Evolutionary conservation across 2,888 invertebrate species (phyloP), one percentile per base, ranked within the genome.

Genomic region (Anthophora plumipes): DNA sequence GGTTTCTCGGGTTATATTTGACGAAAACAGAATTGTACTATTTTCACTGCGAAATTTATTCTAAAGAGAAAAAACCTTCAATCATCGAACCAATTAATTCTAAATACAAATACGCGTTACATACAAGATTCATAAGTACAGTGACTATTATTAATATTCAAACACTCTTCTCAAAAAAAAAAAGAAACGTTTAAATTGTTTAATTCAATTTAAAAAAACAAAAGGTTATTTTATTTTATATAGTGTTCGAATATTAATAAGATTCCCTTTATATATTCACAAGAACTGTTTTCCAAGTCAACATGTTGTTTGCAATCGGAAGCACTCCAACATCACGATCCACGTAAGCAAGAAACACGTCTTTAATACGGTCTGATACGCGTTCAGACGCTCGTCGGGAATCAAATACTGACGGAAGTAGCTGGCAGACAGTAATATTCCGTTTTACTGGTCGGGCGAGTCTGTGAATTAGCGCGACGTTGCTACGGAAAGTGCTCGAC

Each of bases 391-490:
- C 54, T 67, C 41, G 69, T 41, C 43, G 61, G 46, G 76, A 79
- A 81, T 86, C 71, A 76, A 84, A 84, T 78, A 52, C 71, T 57
- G 60, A 59, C 71, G 75, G 73, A 60, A 81, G 55, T 76, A 76
- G 66, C 61, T 76, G 39, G 59, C 76, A 77, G 81, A 81, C 66
- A 77, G 86, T 72, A 85, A 86, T 84, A 85, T 84, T 79, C 73
- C 85, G 76, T 83, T 81, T 77, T 73, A 68, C 69, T 64, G 61
- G 69, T 73, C 74, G 25, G 79, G 64, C 57, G 77, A 61, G 78
- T 66, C 72, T 64, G 69, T 77, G 83, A 87, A 86, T 86, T 87
- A 86, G 73, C 75, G 77, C 67, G 77, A 85, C 85, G 77, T 86
- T 86, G 85, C 84, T 60, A 73, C 73, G n/a, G 74, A 70, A 63